Evolutionary conservation across 2,888 invertebrate genomes (phyloP), one percentile per base, ranked within the genome.

Genomic region (Drepanosiphum platanoidis): DNA sequence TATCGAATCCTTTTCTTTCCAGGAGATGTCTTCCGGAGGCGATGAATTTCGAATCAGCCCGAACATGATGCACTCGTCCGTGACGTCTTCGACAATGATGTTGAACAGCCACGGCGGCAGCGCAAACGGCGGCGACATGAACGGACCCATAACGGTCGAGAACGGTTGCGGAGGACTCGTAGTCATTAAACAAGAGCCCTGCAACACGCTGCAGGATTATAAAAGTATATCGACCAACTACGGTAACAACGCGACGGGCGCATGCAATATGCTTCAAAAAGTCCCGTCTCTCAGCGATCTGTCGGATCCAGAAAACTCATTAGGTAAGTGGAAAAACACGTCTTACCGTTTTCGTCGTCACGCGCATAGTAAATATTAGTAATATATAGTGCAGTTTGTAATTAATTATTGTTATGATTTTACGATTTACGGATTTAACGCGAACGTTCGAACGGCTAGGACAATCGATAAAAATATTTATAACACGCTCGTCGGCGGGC

Each of bases 201-300:
- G 30, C n/a, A n/a, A n/a, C 39, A 18, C 39, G 22, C 39, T 71
- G 30, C 71, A 71, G 27, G 71, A 81, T 30, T 81, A 71, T 36
- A 81, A 81, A 58, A 71, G 71, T 36, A 30, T 70, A 2, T 42
- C 75, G 18, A 61, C 58, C 71, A 58, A 81, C 71, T 71, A 58
- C 4, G 58, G 70, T 32, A 78, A 66, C 22, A 81, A 71, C 8
- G 3, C 58, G 3, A 22, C 58, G 5, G 81, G 71, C 3, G 81
- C 71, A 58, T 81, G 81, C 39, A 81, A 81, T 39, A 81, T 81
- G 81, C 71, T 81, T 30, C 95, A 95, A 91, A 95, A 96, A 90
- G 96, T 97, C 88, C 96, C 96, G 68, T 96, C 96, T 78, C 92
- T 97, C 88, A 96, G 96, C 88, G 97, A 97, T 90, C 92, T 97